These are phyloP conservation scores for Laodelphax striatellus DNA, from an alignment of 1,140 invertebrate genomes.

Conservation along the genomic window DNA sequence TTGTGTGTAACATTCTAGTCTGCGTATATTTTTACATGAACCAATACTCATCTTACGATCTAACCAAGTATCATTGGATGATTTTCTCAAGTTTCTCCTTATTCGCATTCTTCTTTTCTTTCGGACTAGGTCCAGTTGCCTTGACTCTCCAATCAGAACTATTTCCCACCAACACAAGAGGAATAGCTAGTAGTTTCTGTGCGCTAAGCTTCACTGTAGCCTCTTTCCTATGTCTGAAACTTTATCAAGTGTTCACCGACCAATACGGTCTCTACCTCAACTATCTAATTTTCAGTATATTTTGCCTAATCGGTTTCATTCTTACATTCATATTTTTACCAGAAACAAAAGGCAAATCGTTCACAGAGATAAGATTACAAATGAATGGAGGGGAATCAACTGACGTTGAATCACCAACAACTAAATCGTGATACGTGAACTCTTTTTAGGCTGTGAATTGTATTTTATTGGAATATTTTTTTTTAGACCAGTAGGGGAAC, in stretches of 20 bases:
- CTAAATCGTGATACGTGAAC: no score
- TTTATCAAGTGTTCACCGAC: slow-evolving; percentile 14
- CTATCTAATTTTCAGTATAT: slow-evolving; percentile 10
- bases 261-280: slow-evolving; percentile 13
- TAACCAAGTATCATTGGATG: neutral
- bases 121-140: slow-evolving; percentile 18
- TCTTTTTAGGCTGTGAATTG: no score
- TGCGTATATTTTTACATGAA: slow-evolving; percentile 6
- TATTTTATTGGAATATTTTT: no score
- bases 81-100: neutral
- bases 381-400: neutral
- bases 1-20: slow-evolving; percentile 47
- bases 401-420: no score
- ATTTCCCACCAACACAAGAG: slow-evolving; percentile 9
- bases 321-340: slow-evolving; percentile 2
- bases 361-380: slow-evolving; percentile 14
- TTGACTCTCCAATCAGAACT: slow-evolving; percentile 10
- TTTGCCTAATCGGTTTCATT: slow-evolving; percentile 13
- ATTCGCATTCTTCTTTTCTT: slow-evolving; percentile 9
- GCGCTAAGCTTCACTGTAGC: neutral
- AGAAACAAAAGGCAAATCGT: slow-evolving; percentile 16
- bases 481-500: no score
- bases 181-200: neutral
- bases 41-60: neutral
- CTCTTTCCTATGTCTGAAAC: slow-evolving; percentile 15